Base-by-base conservation (phyloP, 2,113 vertebrate species). In the Erpornis zantholeuca region DNA sequence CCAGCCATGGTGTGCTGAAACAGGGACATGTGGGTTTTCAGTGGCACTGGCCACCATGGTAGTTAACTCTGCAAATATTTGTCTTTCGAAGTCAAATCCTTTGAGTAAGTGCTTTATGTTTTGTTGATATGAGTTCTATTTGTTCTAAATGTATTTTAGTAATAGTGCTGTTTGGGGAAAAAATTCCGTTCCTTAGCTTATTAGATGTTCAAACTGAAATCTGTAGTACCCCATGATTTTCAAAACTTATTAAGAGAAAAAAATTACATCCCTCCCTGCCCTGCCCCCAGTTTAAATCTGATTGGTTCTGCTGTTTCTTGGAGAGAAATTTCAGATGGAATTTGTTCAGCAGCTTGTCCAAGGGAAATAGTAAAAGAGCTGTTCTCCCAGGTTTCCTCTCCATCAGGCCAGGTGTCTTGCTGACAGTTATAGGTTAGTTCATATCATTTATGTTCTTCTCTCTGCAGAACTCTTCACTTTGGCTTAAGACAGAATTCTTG, bases 371-470 rank as follows among this genome's bases (percentile, higher is more conserved):
- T n/a, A 31, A 19, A 28, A 52, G 63, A 82, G 63, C 56, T 66
- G 28, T 60, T 65, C 28, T 73, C 24, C 2, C 15, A 47, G n/a
- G 6, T 54, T 33, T 38, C 52, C 10, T 38, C 27, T 70, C 25
- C 15, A 9, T 10, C 47, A 52, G 60, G 11, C 15, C 11, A 21
- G 21, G 19, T 24, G 2, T 36, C 2, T 35, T 56, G 54, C 53
- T 80, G 70, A 27, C 27, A 21, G 57, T 31, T 64, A 15, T 24
- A 28, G 14, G 14, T 82, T 40, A 28, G 24, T 56, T 75, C 2
- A 3, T 72, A 1, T 10, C 0, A 0, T 25, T 76, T 38, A 14
- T 50, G 38, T 38, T 61, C 35, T 59, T 60, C n/a, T 80, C 69
- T 87, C 57, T 76, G 31, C 35, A 38, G 76, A 59, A 27, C 35